A percentile compares a stretch with the other conserved stretches of the same genome.
Evolutionary conservation across 1,140 invertebrate genomes (phyloP).

Genomic region (Megalonaias nervosa): DNA sequence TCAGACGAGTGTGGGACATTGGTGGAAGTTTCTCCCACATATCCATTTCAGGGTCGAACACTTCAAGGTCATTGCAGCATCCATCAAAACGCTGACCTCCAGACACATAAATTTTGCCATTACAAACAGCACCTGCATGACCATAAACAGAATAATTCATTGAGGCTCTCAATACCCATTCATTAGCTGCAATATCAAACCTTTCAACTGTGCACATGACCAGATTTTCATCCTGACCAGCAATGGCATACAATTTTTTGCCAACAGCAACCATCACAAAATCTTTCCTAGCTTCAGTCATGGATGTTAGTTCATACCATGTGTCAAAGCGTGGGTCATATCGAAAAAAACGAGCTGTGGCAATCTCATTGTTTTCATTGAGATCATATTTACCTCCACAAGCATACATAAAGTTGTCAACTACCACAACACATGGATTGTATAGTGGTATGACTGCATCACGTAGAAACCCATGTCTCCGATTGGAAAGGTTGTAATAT

Average conservation of each 20-base stretch:
- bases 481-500: conserved; percentile 60
- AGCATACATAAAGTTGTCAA: conserved; percentile 71
- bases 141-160: conserved; percentile 64
- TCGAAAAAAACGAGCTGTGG: conserved; percentile 68
- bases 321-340: conserved; percentile 70
- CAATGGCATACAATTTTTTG: conserved; percentile 64
- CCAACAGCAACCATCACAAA: conserved; percentile 65
- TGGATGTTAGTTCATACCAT: conserved; percentile 69
- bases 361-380: conserved; percentile 68
- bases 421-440: conserved; percentile 68
- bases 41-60: conserved; percentile 57
- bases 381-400: conserved; percentile 71
- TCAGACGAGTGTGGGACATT: conserved; percentile 62
- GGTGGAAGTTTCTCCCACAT: conserved; percentile 60
- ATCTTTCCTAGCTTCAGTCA: conserved; percentile 70
- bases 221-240: conserved; percentile 69
- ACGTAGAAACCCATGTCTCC: conserved; percentile 57
- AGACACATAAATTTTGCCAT: conserved; percentile 61
- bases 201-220: conserved; percentile 68
- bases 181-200: conserved; percentile 64
- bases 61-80: conserved; percentile 58
- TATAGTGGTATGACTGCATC: conserved; percentile 66
- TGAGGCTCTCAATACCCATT: conserved; percentile 65
- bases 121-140: conserved; percentile 64
- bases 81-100: conserved; percentile 67